These are phyloP conservation scores for Elymnias hypermnestra DNA, from an alignment of 1,140 invertebrate species.

Conservation along the genomic window DNA sequence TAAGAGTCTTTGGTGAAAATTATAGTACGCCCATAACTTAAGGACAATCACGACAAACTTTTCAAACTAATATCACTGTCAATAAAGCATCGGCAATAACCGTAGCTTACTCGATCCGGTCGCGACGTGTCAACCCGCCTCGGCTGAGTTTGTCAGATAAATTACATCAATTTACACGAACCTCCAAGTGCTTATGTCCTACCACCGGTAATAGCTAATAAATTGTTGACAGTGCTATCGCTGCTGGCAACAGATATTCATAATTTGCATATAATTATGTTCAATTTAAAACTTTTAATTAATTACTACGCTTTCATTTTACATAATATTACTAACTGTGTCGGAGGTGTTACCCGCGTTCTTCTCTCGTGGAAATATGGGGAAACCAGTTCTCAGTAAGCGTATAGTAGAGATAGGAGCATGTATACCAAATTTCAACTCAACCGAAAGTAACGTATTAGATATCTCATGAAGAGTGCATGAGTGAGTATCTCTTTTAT, in stretches of 20 bases:
- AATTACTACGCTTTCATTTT: too few relatives aligned
- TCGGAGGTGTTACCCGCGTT: too few relatives aligned
- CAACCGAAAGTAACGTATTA: too few relatives aligned
- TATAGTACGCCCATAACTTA: not conserved
- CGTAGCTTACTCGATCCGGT: not conserved
- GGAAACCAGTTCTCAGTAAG: too few relatives aligned
- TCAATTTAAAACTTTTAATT: not conserved
- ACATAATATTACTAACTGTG: too few relatives aligned
- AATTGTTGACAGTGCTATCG: constrained; percentile 7
- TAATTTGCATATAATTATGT: constrained; percentile 3
- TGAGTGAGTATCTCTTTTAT: too few relatives aligned
- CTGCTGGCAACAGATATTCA: constrained; percentile 3
- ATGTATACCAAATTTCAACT: too few relatives aligned
- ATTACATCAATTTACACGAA: constrained; percentile 5
- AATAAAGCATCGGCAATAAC: not conserved
- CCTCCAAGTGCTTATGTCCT: not conserved
- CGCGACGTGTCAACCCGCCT: not conserved
- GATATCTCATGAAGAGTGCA: too few relatives aligned
- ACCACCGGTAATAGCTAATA: not conserved
- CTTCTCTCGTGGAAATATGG: too few relatives aligned
- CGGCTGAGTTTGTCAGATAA: constrained; percentile 1
- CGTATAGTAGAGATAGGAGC: too few relatives aligned
- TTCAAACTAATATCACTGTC: not conserved
- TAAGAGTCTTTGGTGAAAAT: too few relatives aligned
- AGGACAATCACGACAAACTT: not conserved